Conservation (phyloP, 2,113 vertebrate genomes). For the Anoplopoma fimbria region DNA sequence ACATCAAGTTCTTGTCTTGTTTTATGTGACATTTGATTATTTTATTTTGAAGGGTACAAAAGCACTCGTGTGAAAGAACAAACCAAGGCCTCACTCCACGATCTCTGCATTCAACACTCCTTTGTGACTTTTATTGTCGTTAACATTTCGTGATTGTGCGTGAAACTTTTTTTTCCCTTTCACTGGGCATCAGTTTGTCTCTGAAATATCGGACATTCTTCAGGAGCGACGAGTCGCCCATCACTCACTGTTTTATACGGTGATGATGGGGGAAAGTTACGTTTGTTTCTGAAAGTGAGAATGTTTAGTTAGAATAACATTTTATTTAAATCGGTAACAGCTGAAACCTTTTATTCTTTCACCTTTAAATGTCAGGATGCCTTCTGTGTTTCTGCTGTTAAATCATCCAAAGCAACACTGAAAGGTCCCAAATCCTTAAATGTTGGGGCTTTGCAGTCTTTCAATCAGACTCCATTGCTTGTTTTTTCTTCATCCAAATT, state of each 20-base stretch:
- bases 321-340: constrained; percentile 19
- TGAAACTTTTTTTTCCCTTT: constrained; percentile 13
- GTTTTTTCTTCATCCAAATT: constrained; percentile 24
- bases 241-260: constrained; percentile 4
- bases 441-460: background rate
- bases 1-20: constrained; percentile 28
- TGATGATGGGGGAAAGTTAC: constrained; percentile 8
- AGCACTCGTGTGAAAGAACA: constrained; percentile 54
- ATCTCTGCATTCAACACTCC: constrained; percentile 2
- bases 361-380: constrained; percentile 23
- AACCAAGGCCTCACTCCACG: constrained; percentile 22
- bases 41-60: constrained; percentile 57
- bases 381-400: constrained; percentile 45
- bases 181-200: background rate
- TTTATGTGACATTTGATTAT: constrained; percentile 15
- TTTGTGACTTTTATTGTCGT: constrained; percentile 1
- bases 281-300: background rate
- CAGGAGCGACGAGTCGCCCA: background rate
- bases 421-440: constrained; percentile 23
- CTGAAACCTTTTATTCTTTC: constrained; percentile 20
- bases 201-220: constrained; percentile 5
- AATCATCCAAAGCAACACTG: constrained; percentile 21
- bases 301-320: background rate
- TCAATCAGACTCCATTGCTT: background rate
- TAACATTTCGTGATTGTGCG: constrained; percentile 4